phyloP scores from a whole-genome alignment of 2,888 invertebrate genomes.

The Pammene aurita region DNA sequence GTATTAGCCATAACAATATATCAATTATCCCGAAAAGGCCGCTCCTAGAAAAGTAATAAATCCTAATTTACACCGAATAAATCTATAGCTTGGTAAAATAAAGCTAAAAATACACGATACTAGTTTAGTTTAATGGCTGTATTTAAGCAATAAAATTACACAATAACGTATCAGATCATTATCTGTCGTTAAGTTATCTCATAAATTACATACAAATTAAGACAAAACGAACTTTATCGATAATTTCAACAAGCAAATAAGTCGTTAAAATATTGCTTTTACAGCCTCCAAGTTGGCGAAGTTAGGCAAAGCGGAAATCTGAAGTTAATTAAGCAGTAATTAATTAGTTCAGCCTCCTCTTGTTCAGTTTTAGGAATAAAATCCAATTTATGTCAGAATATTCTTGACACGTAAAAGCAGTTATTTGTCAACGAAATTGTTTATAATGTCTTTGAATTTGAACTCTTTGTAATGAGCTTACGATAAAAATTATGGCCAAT shows the following conservation, averaged over 20 bases:
- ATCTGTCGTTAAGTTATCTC: too few species aligned
- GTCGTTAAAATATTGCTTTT: slow-evolving; percentile 9
- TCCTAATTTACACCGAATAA: neutral
- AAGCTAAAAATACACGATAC: too few species aligned
- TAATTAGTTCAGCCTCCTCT: slow-evolving; percentile 1
- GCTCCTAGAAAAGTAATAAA: neutral
- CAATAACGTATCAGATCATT: too few species aligned
- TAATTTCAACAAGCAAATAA: slow-evolving; percentile 14
- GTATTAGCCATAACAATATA: neutral
- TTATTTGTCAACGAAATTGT: too few species aligned
- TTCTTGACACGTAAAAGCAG: neutral
- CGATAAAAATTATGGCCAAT: too few species aligned
- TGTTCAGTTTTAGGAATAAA: neutral
- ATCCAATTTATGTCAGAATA: neutral
- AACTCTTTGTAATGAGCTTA: too few species aligned
- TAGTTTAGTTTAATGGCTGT: neutral
- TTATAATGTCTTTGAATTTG: too few species aligned
- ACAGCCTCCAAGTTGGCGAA: neutral
- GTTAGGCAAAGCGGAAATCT: slow-evolving; percentile 9
- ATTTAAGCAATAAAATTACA: neutral
- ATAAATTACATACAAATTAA: too few species aligned
- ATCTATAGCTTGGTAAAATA: neutral
- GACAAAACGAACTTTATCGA: slow-evolving; percentile 4
- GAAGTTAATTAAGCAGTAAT: slow-evolving; percentile 11
- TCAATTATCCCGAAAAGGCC: neutral